Conservation (phyloP, 2,113 vertebrate species). For the Upupa epops region DNA sequence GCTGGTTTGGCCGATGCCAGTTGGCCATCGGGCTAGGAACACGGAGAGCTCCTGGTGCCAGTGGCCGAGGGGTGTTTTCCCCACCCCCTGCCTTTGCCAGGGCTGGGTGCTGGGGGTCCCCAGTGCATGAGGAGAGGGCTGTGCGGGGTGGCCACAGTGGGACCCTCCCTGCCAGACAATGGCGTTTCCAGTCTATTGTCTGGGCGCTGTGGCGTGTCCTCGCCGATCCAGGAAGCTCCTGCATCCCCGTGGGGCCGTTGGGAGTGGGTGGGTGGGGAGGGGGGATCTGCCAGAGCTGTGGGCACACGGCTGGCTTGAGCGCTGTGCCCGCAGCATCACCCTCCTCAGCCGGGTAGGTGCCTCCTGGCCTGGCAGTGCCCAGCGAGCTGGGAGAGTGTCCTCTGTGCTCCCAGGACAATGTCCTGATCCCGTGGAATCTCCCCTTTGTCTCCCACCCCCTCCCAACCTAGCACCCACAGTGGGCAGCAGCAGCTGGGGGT, state of each 20-base stretch:
- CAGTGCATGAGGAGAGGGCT: accelerated
- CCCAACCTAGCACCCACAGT: not conserved
- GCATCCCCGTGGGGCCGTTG: not conserved
- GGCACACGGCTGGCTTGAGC: accelerated
- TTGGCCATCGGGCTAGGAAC: not conserved
- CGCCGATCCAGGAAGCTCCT: not conserved
- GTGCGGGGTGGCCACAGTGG: not conserved
- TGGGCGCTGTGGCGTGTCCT: not conserved
- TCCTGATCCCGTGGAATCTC: constrained; percentile 14
- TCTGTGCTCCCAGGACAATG: not conserved
- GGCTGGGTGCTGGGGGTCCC: not conserved
- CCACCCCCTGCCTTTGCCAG: no score
- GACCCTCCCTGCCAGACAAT: constrained; percentile 29
- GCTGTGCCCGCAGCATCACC: accelerated
- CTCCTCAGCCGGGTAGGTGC: not conserved
- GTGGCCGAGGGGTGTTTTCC: not conserved
- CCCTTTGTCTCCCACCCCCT: constrained; percentile 5
- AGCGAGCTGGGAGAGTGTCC: not conserved
- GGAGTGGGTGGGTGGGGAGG: not conserved
- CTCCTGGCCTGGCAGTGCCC: not conserved
- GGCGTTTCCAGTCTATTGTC: constrained; percentile 42
- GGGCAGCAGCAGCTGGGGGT: not conserved
- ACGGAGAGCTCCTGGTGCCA: not conserved
- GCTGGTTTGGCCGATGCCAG: no score
- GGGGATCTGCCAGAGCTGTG: not conserved